phyloP scores from a whole-genome alignment of 92 coral and sea anemone genomes.

The Ricordea florida region DNA sequence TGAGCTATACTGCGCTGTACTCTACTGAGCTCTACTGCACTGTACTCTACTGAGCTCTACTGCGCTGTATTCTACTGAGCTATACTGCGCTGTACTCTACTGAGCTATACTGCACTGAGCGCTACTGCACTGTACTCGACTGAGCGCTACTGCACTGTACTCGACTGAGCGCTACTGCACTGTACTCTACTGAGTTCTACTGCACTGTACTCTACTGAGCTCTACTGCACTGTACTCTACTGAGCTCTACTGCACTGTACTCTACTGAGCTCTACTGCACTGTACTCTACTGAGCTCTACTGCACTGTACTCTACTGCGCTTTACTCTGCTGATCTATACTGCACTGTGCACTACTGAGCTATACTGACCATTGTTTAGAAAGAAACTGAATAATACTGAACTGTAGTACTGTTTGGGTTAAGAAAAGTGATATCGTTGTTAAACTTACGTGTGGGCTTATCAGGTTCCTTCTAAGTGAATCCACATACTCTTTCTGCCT shows the following conservation, averaged over 20 bases:
- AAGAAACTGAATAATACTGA: too few species aligned
- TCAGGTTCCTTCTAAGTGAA: constrained; percentile 62
- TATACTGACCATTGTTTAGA: too few species aligned
- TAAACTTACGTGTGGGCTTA: constrained; percentile 69
- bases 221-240: background rate
- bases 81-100: background rate
- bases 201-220: background rate
- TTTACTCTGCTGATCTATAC: too few species aligned
- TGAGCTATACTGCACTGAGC: background rate
- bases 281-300: too few species aligned
- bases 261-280: too few species aligned
- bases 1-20: background rate
- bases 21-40: background rate
- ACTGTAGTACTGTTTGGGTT: background rate
- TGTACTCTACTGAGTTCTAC: background rate
- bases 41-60: background rate
- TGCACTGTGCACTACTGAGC: too few species aligned
- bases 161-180: background rate
- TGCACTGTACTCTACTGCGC: too few species aligned
- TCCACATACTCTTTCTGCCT: constrained; percentile 77
- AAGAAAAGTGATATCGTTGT: background rate
- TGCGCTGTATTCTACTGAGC: background rate
- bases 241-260: too few species aligned
- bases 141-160: background rate
- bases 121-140: background rate